Percentiles rank a stretch among this genome's conserved stretches.
phyloP scores from a whole-genome alignment of 2,888 invertebrate genomes.

The Hanleya hanleyi region DNA sequence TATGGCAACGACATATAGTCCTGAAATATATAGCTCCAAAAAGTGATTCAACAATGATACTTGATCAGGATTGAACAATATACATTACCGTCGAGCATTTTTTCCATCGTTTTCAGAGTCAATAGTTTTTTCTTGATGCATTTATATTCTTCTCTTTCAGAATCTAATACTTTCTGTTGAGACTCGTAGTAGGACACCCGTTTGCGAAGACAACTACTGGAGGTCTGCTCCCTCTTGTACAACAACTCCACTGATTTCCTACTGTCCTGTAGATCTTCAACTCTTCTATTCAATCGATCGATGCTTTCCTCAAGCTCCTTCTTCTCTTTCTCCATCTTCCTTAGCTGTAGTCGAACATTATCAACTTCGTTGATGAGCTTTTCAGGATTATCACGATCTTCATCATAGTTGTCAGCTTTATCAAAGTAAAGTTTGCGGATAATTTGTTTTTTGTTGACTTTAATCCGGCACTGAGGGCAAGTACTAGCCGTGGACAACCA shows the following conservation, averaged over 20 bases:
- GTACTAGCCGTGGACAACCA: conserved; percentile 50
- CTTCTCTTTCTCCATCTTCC: conserved; percentile 36
- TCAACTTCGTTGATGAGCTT: conserved; percentile 54
- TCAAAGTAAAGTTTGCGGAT: conserved; percentile 59
- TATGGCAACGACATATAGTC: too few species aligned
- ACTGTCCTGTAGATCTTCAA: conserved; percentile 33
- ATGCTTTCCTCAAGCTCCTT: conserved; percentile 29
- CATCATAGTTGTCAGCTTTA: conserved; percentile 44
- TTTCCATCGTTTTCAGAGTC: too few species aligned
- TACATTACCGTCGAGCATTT: too few species aligned
- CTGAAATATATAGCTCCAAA: too few species aligned
- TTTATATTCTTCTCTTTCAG: conserved; percentile 50
- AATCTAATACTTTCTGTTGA: conserved; percentile 47
- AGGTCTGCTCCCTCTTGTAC: conserved; percentile 47
- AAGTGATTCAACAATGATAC: too few species aligned
- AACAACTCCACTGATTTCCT: conserved; percentile 27
- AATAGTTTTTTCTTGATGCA: conserved; percentile 51
- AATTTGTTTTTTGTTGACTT: conserved; percentile 44
- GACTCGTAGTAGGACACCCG: conserved; percentile 48
- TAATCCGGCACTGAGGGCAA: conserved; percentile 67
- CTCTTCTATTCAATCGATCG: conserved; percentile 28
- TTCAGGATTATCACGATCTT: conserved; percentile 40
- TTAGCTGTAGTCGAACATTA: conserved; percentile 43
- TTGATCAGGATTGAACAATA: too few species aligned
- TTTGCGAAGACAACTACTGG: conserved; percentile 41